Evolutionary conservation across 2,888 invertebrate species (phyloP).

Genomic region (Rhagonycha fulva): DNA sequence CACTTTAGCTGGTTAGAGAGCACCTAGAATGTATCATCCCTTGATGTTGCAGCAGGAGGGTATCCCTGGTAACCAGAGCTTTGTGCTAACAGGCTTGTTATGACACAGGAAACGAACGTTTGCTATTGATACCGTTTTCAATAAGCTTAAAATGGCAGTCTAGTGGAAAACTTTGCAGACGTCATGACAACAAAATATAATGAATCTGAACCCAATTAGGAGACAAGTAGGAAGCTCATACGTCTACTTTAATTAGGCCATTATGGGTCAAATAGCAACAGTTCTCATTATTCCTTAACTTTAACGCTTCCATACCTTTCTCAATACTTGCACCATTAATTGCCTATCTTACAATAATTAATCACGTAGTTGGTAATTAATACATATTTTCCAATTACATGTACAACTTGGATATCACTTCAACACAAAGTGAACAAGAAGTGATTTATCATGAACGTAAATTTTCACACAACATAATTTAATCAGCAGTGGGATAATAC

Average conservation of each 20-base stretch:
- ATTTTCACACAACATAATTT: neutral
- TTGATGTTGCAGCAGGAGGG: constrained; percentile 26
- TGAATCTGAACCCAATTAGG: constrained; percentile 49
- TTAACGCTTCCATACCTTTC: neutral
- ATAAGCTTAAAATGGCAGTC: constrained; percentile 44
- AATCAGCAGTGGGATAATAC: neutral
- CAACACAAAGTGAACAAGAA: neutral
- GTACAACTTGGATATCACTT: neutral
- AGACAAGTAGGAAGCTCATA: constrained; percentile 37
- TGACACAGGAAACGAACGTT: constrained; percentile 31
- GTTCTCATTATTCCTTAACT: neutral
- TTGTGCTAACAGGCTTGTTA: constrained; percentile 31
- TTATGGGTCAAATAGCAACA: constrained; percentile 2
- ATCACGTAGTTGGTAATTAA: neutral
- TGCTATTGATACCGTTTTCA: constrained; percentile 39
- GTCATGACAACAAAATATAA: constrained; percentile 51
- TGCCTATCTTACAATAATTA: neutral
- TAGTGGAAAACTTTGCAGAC: constrained; percentile 49
- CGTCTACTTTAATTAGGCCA: constrained; percentile 19
- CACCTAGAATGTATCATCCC: constrained; percentile 24
- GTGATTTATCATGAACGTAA: neutral
- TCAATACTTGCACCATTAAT: neutral
- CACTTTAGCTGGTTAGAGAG: constrained; percentile 20
- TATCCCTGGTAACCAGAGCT: constrained; percentile 30
- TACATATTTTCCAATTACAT: neutral